Evolutionary conservation across 2,113 vertebrate genomes (phyloP).

Genomic region (Ptychochromis oligacanthus): DNA sequence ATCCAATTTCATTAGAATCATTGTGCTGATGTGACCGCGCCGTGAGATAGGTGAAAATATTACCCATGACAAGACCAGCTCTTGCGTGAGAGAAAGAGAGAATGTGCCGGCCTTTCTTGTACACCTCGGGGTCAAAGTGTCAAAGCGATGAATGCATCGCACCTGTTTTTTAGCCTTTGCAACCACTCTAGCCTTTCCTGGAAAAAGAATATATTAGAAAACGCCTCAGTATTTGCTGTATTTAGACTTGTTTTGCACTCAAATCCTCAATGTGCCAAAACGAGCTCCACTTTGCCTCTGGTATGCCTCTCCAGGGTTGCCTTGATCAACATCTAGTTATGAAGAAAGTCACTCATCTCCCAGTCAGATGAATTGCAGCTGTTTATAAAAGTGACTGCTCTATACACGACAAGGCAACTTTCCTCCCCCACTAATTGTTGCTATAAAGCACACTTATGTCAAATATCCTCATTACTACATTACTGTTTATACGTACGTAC

Average conservation of each 20-base stretch:
- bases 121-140: constrained; percentile 54
- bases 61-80: constrained; percentile 51
- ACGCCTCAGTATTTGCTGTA: background rate
- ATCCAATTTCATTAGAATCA: constrained; percentile 59
- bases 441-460: constrained; percentile 56
- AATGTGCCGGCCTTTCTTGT: constrained; percentile 27
- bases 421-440: constrained; percentile 57
- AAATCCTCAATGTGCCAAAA: background rate
- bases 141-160: constrained; percentile 53
- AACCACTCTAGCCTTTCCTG: constrained; percentile 32
- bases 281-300: background rate
- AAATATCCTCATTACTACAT: constrained; percentile 67
- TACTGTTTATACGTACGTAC: constrained; percentile 43
- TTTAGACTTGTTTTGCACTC: background rate
- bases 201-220: background rate
- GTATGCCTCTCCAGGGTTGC: background rate
- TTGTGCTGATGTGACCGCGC: constrained; percentile 35
- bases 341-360: constrained; percentile 9
- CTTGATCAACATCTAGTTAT: constrained; percentile 15
- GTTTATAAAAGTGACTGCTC: constrained; percentile 43
- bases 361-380: constrained; percentile 54
- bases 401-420: constrained; percentile 43
- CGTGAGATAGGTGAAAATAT: constrained; percentile 43
- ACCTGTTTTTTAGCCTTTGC: constrained; percentile 43
- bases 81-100: constrained; percentile 51